phyloP scores from a whole-genome alignment of 1,140 invertebrate genomes.

The Temnothorax longispinosus region DNA sequence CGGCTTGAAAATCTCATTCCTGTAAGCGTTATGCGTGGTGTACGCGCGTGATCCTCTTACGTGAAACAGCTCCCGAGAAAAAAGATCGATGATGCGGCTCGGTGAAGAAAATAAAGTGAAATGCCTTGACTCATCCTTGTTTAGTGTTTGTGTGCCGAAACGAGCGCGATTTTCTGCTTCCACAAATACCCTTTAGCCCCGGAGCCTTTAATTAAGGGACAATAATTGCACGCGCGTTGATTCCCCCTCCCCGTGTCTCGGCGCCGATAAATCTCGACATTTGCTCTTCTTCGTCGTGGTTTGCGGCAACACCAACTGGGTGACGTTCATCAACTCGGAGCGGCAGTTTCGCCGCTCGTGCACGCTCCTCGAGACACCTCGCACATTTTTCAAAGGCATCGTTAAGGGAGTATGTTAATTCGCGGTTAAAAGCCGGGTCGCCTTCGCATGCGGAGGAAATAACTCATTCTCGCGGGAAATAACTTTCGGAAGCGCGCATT shows the following conservation, averaged over 20 bases:
- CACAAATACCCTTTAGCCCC: conserved; percentile 24
- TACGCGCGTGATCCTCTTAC: not conserved
- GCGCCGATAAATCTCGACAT: conserved; percentile 62
- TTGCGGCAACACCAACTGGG: not conserved
- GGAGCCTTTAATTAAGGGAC: conserved; percentile 61
- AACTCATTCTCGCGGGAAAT: conserved; percentile 7
- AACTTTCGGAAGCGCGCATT: not conserved
- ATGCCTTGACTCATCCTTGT: not conserved
- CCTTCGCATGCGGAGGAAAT: not conserved
- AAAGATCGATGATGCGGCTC: not conserved
- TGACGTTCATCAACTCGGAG: conserved; percentile 36
- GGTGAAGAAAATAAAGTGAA: not conserved
- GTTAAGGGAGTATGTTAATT: conserved; percentile 46
- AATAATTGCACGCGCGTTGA: conserved; percentile 53
- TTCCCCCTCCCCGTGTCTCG: not conserved
- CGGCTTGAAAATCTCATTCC: not conserved
- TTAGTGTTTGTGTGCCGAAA: not conserved
- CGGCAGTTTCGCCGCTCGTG: too few relatives aligned
- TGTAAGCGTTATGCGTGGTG: not conserved
- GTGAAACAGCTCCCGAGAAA: not conserved
- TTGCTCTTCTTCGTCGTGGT: conserved; percentile 5
- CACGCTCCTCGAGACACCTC: not conserved
- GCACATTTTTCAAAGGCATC: conserved; percentile 36
- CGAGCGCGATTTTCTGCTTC: conserved; percentile 4
- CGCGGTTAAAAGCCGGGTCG: conserved; percentile 10